Percentiles rank a stretch among this genome's conserved stretches.
These are phyloP conservation scores for Mus minutoides DNA, from an alignment of 2,797 vertebrate genomes.

Conservation along the genomic window DNA sequence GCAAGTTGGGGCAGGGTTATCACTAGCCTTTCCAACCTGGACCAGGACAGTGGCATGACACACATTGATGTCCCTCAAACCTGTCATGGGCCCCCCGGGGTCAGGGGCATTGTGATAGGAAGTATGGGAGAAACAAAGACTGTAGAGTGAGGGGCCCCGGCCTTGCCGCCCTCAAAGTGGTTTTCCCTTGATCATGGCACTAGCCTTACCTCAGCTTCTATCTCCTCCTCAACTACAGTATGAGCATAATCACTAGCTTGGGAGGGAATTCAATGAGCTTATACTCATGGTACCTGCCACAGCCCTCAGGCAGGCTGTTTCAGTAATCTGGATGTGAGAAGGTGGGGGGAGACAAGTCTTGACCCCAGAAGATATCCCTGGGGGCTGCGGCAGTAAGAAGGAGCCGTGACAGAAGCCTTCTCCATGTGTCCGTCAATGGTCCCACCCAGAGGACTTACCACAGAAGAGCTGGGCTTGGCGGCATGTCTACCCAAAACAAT, in stretches of 20 bases:
- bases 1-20: neutral
- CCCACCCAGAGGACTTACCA: neutral
- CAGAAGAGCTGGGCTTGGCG: neutral
- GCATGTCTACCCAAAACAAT: neutral
- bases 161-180: neutral
- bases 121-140: accelerated
- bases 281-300: neutral
- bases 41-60: neutral
- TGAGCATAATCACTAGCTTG: neutral
- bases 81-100: neutral
- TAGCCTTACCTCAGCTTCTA: neutral
- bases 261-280: neutral
- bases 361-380: neutral
- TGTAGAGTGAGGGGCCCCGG: neutral
- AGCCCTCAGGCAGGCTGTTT: neutral
- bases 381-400: neutral
- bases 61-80: neutral
- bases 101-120: accelerated
- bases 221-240: neutral
- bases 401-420: neutral
- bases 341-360: neutral
- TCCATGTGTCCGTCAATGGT: neutral
- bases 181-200: neutral
- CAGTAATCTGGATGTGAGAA: neutral
- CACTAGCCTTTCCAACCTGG: neutral